Evolutionary conservation across 2,888 invertebrate genomes (phyloP).

Genomic region (Mycogona germanica): DNA sequence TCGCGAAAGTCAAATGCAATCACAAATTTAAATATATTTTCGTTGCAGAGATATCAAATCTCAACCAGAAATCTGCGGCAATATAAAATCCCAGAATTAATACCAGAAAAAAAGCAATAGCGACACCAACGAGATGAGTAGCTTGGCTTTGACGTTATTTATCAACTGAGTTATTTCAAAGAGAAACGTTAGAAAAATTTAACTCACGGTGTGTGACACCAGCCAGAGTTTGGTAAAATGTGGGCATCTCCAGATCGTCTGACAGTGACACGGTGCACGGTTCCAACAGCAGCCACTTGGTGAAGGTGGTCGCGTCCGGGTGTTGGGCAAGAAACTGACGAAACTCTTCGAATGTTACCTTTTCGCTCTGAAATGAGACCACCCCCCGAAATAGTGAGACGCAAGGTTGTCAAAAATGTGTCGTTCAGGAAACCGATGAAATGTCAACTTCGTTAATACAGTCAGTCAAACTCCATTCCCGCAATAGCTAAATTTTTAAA

Average conservation of each 20-base stretch:
- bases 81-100: too few species aligned
- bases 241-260: slow-evolving; percentile 67
- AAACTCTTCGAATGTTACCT: slow-evolving; percentile 44
- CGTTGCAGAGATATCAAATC: too few species aligned
- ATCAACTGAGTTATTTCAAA: background rate
- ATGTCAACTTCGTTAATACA: background rate
- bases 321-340: slow-evolving; percentile 62
- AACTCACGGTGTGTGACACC: slow-evolving; percentile 78
- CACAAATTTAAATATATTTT: too few species aligned
- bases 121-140: too few species aligned
- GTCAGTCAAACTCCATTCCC: too few species aligned
- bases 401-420: too few species aligned
- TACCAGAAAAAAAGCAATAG: too few species aligned
- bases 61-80: too few species aligned
- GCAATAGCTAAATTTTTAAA: too few species aligned
- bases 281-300: slow-evolving; percentile 67
- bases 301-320: slow-evolving; percentile 62
- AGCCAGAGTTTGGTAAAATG: slow-evolving; percentile 86
- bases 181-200: background rate
- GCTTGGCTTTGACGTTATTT: background rate
- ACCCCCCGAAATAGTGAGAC: too few species aligned
- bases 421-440: too few species aligned
- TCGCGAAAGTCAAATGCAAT: too few species aligned
- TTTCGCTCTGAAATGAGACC: slow-evolving; percentile 33
- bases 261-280: slow-evolving; percentile 53